Base-by-base conservation (phyloP, 2,797 vertebrate species). In the Oceanodroma leucorhoa region DNA sequence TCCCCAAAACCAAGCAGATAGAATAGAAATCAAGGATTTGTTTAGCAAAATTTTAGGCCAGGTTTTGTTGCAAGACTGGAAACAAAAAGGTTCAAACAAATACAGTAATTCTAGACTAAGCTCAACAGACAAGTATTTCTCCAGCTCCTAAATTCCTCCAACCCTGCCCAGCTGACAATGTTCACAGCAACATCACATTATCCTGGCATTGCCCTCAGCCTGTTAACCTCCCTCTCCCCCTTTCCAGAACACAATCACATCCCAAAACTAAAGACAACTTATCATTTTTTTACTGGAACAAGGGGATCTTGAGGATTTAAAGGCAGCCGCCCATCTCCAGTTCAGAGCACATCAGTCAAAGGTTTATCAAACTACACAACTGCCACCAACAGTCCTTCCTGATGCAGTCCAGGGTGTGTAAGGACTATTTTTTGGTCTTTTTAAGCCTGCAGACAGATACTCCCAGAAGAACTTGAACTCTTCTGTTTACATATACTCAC, bases 291-390 rank as follows among this genome's bases (percentile, higher is more conserved):
- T 11, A 40, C 66, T 40, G 45, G 27, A 90, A 84, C 22, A 79
- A 88, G n/a, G 6, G 20, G 38, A 60, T 86, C 24, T 67, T 23
- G 11, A 11, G 36, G 83, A 86, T 84, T 88, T 84, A 48, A 87
- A 84, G 36, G 48, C 70, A 90, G 61, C 15, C 38, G 82, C 62
- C 54, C 41, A 58, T 32, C 69, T 76, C 41, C n/a, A 93, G 76
- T n/a, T 83, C 76, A 82, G 77, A 92, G 83, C 54, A 69, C 29
- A 93, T 90, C 91, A 93, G 43, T 89, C 91, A 88, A 62, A 71
- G 41, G 38, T 32, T 94, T 86, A 94, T 93, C 91, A 50, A 65
- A 43, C 76, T 1, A 43, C 54, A 62, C n/a, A 79, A 34, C 14
- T 55, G 71, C 36, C 81, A 69, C 58, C 0, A 0, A 70, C 11